Percentiles rank a stretch among this genome's conserved stretches.
Conservation (phyloP, 2,113 vertebrate species). For the Daubentonia madagascariensis region DNA sequence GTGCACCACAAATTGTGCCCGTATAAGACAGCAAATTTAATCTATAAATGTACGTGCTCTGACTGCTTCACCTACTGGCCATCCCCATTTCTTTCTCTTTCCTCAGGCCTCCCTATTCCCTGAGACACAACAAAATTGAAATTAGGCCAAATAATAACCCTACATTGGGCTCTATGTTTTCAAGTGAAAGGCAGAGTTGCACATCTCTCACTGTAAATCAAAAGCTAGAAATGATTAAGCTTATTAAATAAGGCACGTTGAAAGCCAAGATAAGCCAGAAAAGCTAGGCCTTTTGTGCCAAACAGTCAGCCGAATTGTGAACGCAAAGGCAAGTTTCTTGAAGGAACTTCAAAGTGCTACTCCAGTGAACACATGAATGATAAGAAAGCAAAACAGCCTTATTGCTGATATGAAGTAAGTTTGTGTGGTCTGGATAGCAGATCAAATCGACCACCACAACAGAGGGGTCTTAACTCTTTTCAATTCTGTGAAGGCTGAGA, state of each 20-base stretch:
- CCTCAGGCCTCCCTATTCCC: background rate
- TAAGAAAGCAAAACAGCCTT: background rate
- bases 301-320: background rate
- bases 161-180: background rate
- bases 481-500: background rate
- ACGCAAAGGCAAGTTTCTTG: background rate
- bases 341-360: background rate
- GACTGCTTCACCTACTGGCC: background rate
- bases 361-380: background rate
- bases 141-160: background rate
- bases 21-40: background rate
- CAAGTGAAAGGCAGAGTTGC: background rate
- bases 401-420: background rate
- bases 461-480: background rate
- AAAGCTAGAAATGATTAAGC: background rate
- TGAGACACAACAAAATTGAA: background rate
- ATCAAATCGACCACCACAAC: background rate
- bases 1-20: background rate
- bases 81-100: background rate
- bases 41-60: background rate
- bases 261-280: background rate
- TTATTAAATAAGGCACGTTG: background rate
- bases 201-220: background rate
- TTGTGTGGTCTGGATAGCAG: background rate
- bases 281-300: background rate